Conservation (phyloP, 2,113 vertebrate species). For the Albula goreensis region DNA sequence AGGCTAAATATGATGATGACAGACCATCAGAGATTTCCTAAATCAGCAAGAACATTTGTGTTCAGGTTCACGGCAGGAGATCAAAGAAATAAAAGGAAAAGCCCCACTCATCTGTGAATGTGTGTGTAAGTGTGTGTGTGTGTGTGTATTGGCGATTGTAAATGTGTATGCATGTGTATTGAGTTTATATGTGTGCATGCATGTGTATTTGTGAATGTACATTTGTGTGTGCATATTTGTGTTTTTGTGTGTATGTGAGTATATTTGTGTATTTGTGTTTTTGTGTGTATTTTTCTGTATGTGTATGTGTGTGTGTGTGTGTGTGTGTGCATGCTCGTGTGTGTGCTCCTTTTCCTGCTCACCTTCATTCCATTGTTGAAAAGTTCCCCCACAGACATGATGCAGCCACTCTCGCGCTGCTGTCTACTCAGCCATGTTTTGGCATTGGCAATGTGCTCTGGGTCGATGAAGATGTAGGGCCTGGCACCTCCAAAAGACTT, state of each 20-base stretch:
- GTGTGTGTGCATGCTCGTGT: not conserved
- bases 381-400: slow-evolving; percentile 66
- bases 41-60: too few species aligned
- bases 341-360: not conserved
- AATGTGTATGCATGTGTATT: too few species aligned
- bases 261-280: too few species aligned
- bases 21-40: not conserved
- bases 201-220: too few species aligned
- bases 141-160: not conserved
- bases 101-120: not conserved
- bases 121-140: not conserved
- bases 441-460: slow-evolving; percentile 39
- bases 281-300: too few species aligned
- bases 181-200: too few species aligned
- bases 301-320: not conserved
- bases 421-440: slow-evolving; percentile 63
- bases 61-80: not conserved
- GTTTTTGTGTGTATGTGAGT: too few species aligned
- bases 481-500: slow-evolving; percentile 67
- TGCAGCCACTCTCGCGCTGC: slow-evolving; percentile 73
- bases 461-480: slow-evolving; percentile 64
- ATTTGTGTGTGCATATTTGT: too few species aligned
- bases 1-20: not conserved
- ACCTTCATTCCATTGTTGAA: slow-evolving; percentile 79
- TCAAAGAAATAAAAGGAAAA: too few species aligned